A percentile compares a stretch with the other conserved stretches of the same genome.
phyloP scores from a whole-genome alignment of 2,797 vertebrate genomes.

The Malacoraja senta region DNA sequence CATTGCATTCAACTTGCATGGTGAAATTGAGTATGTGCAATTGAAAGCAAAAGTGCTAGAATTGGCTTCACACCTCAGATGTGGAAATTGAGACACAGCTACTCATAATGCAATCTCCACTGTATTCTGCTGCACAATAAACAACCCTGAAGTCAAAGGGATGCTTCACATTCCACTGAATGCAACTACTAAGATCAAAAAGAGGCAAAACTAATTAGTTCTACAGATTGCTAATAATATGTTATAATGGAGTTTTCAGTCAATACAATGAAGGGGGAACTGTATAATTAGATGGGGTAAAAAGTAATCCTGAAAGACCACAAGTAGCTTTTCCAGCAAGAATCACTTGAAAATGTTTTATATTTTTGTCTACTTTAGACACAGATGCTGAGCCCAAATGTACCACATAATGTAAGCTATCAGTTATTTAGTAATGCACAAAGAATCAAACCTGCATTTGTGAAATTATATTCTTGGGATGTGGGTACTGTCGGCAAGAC shows the following conservation, averaged over 20 bases:
- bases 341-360: background rate
- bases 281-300: background rate
- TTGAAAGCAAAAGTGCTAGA: background rate
- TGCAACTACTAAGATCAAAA: background rate
- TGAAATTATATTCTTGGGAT: background rate
- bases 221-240: background rate
- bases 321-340: background rate
- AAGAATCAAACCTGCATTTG: background rate
- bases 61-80: background rate
- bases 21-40: background rate
- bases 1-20: background rate
- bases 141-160: background rate
- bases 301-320: background rate
- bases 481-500: background rate
- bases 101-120: background rate
- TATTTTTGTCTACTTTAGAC: background rate
- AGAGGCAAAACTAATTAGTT: background rate
- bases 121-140: background rate
- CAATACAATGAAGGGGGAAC: background rate
- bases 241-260: background rate
- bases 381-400: background rate
- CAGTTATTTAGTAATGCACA: background rate
- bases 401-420: background rate
- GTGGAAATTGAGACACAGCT: background rate
- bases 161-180: background rate